Base-by-base conservation (phyloP, 2,888 invertebrate genomes). In the Celastrina argiolus region DNA sequence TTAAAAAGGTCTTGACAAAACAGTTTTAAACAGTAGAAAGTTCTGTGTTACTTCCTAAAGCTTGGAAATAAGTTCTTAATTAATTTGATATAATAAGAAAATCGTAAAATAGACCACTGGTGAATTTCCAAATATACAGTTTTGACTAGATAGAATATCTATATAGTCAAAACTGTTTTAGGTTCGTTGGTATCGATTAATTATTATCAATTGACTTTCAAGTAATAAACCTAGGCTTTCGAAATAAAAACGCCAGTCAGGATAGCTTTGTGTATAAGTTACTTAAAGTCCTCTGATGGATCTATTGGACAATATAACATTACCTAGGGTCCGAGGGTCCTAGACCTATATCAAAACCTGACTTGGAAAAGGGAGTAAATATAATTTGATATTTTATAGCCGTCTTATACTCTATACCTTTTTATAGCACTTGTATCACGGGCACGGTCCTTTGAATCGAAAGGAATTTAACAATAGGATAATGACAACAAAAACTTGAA, bases 321-420 rank as follows among this genome's bases (percentile, higher is more conserved):
- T 45, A 45, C 45, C 45, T 45, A 18, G 45, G 45, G 45, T 10
- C 45, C 10, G 18, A 45, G 18, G 31, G n/a, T 5, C 31, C 26
- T 56, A 26, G 2, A 56, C 56, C 56, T 31, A 58, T 16, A n/a
- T 31, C 58, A 58, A 8, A 45, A 28, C n/a, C 58, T 58, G n/a
- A n/a, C n/a, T 31, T 58, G 31, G 58, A 58, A n/a, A n/a, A n/a
- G n/a, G n/a, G n/a, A n/a, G 14, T 16, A 16, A 16, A n/a, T 31
- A 31, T 58, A 31, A 31, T 28, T 58, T 31, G 31, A 58, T 28
- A 58, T 31, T 58, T 58, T n/a, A 10, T 31, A 28, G 28, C 58
- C 7, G 7, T 5, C 31, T 0, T 31, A 31, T 31, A 31, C 2
- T 31, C 18, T 45, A 45, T 42, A 16, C 18, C 18, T 18, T 45